Percentiles rank a stretch among this genome's conserved stretches.
These are phyloP conservation scores for Artibeus lituratus DNA, from an alignment of 2,797 vertebrate species.

Conservation along the genomic window DNA sequence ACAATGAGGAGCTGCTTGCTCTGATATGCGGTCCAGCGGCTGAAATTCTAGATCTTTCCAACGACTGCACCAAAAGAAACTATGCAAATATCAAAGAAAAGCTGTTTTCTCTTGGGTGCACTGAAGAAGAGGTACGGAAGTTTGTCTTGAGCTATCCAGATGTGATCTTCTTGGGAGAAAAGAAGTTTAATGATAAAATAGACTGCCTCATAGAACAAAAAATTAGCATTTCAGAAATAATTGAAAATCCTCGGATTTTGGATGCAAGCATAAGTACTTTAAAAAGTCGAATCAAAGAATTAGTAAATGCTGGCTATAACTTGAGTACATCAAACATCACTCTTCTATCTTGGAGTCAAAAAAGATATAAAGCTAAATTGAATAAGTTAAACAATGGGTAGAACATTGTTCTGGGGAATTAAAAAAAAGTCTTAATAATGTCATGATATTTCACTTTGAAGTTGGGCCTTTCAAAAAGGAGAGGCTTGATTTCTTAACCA, in stretches of 20 bases:
- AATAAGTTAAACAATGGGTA: conserved; percentile 59
- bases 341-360: conserved; percentile 81
- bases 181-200: conserved; percentile 84
- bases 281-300: conserved; percentile 76
- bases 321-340: conserved; percentile 82
- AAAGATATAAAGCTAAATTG: conserved; percentile 83
- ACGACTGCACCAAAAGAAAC: conserved; percentile 82
- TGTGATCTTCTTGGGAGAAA: conserved; percentile 80
- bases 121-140: conserved; percentile 73
- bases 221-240: conserved; percentile 80
- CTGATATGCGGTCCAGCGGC: conserved; percentile 81
- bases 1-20: conserved; percentile 77
- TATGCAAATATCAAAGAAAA: conserved; percentile 79
- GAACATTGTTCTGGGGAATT: not conserved
- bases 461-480: conserved; percentile 21
- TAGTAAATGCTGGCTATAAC: conserved; percentile 82
- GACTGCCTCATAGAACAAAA: conserved; percentile 83
- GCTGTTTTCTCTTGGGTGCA: conserved; percentile 78
- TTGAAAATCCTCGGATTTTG: conserved; percentile 84
- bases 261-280: conserved; percentile 83
- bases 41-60: conserved; percentile 85
- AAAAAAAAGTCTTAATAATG: not conserved
- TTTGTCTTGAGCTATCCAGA: conserved; percentile 78
- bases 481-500: not conserved
- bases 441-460: not conserved